phyloP scores from a whole-genome alignment of 2,888 invertebrate genomes.

The Drosophila parthenogenetica region DNA sequence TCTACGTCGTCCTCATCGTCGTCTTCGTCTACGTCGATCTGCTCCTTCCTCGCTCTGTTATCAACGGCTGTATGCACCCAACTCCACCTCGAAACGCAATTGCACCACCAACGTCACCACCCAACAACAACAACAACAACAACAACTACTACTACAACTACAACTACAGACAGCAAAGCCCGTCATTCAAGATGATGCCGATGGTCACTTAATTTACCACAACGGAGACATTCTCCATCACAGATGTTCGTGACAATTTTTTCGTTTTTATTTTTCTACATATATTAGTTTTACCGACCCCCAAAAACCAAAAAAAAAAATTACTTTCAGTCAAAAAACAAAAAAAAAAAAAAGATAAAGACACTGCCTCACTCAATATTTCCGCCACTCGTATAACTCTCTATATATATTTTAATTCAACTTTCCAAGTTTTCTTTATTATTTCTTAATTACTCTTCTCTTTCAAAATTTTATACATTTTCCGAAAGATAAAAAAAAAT shows the following conservation, averaged over 20 bases:
- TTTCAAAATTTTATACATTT: slow-evolving; percentile 41
- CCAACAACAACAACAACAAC: slow-evolving; percentile 39
- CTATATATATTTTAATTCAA: slow-evolving; percentile 23
- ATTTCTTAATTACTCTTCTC: slow-evolving; percentile 59
- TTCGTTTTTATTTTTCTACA: slow-evolving; percentile 82
- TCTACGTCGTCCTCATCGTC: slow-evolving; percentile 33
- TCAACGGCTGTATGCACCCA: slow-evolving; percentile 61
- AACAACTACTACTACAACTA: slow-evolving; percentile 45
- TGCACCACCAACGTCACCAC: slow-evolving; percentile 34
- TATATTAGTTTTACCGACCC: slow-evolving; percentile 71
- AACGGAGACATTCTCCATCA: slow-evolving; percentile 99
- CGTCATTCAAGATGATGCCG: slow-evolving; percentile 99
- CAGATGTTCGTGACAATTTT: slow-evolving; percentile 98
- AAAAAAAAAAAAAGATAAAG: slow-evolving; percentile 34
- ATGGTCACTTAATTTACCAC: slow-evolving; percentile 99
- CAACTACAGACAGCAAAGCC: slow-evolving; percentile 86
- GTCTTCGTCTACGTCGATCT: slow-evolving; percentile 25
- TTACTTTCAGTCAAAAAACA: slow-evolving; percentile 20
- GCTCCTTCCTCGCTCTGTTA: slow-evolving; percentile 28
- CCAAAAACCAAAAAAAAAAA: slow-evolving; percentile 26
- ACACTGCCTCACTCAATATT: slow-evolving; percentile 40
- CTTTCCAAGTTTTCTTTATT: slow-evolving; percentile 55
- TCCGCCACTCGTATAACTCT: slow-evolving; percentile 41
- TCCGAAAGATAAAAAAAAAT: slow-evolving; percentile 20
- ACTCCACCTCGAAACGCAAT: slow-evolving; percentile 35